Base-by-base conservation (phyloP, 2,888 invertebrate species). In the Acleris emargana region DNA sequence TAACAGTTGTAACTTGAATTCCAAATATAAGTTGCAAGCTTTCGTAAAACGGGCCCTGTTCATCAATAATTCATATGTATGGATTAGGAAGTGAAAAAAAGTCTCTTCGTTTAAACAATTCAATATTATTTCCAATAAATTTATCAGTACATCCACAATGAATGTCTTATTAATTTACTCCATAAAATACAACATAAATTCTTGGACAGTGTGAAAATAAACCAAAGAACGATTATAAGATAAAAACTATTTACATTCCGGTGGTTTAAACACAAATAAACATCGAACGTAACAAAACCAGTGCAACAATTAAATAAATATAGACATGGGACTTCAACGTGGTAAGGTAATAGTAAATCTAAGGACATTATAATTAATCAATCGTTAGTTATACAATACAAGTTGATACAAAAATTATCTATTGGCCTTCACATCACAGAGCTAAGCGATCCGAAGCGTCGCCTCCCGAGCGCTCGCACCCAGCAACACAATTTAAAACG, bases 41-140 rank as follows among this genome's bases (percentile, higher is more conserved):
- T 25, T 25, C 5, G 25, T 5, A 5, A 25, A 25, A 3, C 25
- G 25, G 25, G 5, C 25, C 1, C 22, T 2, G 25, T 25, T 25
- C 5, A 25, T 25, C 5, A 5, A 5, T 25, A 9, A 32, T 32
- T 9, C 9, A 32, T 9, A 9, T 32, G 3, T 13, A 38, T 13
- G 38, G 13, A 38, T 11, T 38, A 38, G 38, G 28, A 59, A 66
- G 16, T 16, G 17, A 77, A 76, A 78, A 70, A 80, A 84, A 83
- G 82, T 75, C 72, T 68, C 76, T 72, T 68, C 74, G 68, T 87
- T 88, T 91, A 91, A 92, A 92, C 92, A 92, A 91, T 90, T 92
- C 92, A 90, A 91, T 92, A 92, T 91, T 92, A 92, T 91, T 91
- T 91, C 86, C 89, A 90, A 89, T 91, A 89, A 90, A 89, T 87